These are phyloP conservation scores for Cotesia vestalis DNA, from an alignment of 1,140 invertebrate genomes.

Conservation along the genomic window DNA sequence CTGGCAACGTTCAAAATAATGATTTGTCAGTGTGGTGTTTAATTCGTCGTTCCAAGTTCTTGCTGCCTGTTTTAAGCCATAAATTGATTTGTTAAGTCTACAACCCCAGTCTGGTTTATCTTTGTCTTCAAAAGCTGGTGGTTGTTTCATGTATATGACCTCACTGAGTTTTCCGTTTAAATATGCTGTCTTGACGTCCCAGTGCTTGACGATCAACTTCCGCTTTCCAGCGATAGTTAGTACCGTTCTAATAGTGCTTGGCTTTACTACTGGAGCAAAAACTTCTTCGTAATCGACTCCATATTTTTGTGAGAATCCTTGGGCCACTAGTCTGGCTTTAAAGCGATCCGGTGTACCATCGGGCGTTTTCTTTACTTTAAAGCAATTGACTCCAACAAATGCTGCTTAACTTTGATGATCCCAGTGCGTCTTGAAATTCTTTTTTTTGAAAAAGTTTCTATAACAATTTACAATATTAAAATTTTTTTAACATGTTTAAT, in stretches of 20 bases:
- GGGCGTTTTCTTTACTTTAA: slow-evolving; percentile 46
- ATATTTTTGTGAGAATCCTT: slow-evolving; percentile 45
- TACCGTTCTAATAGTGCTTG: slow-evolving; percentile 42
- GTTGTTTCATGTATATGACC: slow-evolving; percentile 58
- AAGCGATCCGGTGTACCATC: slow-evolving; percentile 44
- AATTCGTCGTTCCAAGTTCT: slow-evolving; percentile 30
- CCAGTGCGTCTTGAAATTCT: too few relatives aligned
- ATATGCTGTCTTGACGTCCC: slow-evolving; percentile 61
- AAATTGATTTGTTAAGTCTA: slow-evolving; percentile 31
- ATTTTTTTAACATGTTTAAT: too few relatives aligned
- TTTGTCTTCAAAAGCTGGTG: slow-evolving; percentile 43
- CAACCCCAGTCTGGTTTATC: slow-evolving; percentile 17
- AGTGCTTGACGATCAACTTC: slow-evolving; percentile 44
- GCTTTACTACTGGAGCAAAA: slow-evolving; percentile 49
- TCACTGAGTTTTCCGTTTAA: slow-evolving; percentile 59
- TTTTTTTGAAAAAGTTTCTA: too few relatives aligned
- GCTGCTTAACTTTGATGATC: too few relatives aligned
- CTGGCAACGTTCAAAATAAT: slow-evolving; percentile 6
- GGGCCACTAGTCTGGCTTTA: slow-evolving; percentile 52
- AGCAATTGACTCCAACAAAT: too few relatives aligned
- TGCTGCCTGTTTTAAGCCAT: slow-evolving; percentile 37
- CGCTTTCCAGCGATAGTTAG: slow-evolving; percentile 45
- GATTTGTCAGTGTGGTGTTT: slow-evolving; percentile 18
- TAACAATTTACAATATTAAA: too few relatives aligned
- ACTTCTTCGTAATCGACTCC: slow-evolving; percentile 48